Evolutionary conservation across 2,113 vertebrate genomes (phyloP).

Genomic region (Upupa epops): DNA sequence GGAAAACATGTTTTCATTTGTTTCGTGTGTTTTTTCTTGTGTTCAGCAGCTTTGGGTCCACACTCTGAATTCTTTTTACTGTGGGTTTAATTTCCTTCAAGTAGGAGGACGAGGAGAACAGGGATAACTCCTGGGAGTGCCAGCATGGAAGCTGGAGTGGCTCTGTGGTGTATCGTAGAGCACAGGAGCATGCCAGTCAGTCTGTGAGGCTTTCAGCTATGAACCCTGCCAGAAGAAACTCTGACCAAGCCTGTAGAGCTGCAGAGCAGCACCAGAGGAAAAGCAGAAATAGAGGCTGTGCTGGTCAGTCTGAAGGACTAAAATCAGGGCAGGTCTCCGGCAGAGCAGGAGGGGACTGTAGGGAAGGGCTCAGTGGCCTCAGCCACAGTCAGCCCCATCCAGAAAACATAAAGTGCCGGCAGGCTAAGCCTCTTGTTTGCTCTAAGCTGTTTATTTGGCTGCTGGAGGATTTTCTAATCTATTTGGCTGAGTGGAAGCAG

Average conservation of each 20-base stretch:
- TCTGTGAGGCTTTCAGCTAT: background rate
- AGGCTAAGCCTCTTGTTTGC: background rate
- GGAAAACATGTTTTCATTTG: background rate
- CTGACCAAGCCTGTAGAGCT: background rate
- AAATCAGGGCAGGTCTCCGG: background rate
- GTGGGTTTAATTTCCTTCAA: background rate
- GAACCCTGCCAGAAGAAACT: background rate
- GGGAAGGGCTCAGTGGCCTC: background rate
- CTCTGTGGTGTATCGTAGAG: accelerated
- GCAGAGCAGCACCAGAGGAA: background rate
- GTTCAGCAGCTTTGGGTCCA: accelerated
- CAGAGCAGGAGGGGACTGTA: background rate
- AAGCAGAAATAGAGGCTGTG: background rate
- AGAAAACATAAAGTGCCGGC: background rate
- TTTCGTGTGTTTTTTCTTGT: background rate
- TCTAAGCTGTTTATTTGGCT: slow-evolving; percentile 50
- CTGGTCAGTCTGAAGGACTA: background rate
- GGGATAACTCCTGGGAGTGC: background rate
- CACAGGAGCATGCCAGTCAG: background rate
- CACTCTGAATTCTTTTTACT: background rate
- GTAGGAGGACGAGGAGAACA: background rate
- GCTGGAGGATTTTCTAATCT: background rate
- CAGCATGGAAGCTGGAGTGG: too few relatives aligned
- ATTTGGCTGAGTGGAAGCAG: background rate
- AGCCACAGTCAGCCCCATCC: background rate